Conservation (phyloP, 1,140 invertebrate species). For the Polypedilum pembai region DNA sequence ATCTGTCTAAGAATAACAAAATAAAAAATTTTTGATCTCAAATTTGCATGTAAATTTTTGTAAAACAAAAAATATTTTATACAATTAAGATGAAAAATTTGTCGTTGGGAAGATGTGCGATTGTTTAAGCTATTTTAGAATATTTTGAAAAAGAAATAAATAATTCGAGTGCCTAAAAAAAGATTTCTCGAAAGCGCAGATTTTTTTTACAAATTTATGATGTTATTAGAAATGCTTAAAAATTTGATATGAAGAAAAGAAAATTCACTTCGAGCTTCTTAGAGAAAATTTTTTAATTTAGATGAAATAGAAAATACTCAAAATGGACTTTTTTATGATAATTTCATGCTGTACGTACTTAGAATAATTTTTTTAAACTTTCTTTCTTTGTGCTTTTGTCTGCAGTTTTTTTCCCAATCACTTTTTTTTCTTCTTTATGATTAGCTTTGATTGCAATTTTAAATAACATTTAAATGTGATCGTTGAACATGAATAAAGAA, state of each 20-base stretch:
- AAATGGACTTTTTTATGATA: not conserved
- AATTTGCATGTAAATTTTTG: not conserved
- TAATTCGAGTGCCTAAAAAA: conserved; percentile 12
- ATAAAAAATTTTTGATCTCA: too few species aligned
- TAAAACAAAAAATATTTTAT: not conserved
- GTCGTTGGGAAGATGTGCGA: not conserved
- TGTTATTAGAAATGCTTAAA: not conserved
- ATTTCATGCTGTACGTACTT: not conserved
- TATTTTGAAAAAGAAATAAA: conserved; percentile 1
- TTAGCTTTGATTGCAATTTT: too few species aligned
- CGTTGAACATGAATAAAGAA: too few species aligned
- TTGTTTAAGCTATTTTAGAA: not conserved
- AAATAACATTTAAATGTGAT: too few species aligned
- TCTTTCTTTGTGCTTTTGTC: too few species aligned
- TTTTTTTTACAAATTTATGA: not conserved
- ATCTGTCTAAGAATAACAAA: too few species aligned
- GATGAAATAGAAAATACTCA: not conserved
- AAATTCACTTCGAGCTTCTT: not conserved
- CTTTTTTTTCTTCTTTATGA: too few species aligned
- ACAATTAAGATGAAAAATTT: not conserved
- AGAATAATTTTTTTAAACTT: not conserved
- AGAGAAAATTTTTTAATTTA: not conserved
- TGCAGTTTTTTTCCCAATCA: not conserved
- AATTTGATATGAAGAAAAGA: not conserved
- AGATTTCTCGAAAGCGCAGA: not conserved